Evolutionary conservation across 2,888 invertebrate species (phyloP).

Genomic region (Acronicta leporina): DNA sequence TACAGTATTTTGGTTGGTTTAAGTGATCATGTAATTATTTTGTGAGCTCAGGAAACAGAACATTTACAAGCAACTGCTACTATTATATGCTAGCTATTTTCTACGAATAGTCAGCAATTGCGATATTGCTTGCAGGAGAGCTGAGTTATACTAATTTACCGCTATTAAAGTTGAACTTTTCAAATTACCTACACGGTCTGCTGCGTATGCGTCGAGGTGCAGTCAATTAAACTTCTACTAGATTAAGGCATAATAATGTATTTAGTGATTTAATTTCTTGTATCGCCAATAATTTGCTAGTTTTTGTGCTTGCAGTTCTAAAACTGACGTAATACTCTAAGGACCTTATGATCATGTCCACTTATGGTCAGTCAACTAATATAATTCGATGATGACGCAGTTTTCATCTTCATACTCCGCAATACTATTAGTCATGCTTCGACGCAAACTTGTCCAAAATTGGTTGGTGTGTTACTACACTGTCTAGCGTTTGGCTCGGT

Average conservation of each 20-base stretch:
- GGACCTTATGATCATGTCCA: conserved; percentile 19
- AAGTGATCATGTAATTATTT: too few relatives aligned
- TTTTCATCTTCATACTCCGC: conserved; percentile 34
- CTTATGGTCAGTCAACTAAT: conserved; percentile 36
- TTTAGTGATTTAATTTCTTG: background rate
- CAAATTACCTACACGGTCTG: conserved; percentile 16
- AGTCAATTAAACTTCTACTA: conserved; percentile 9
- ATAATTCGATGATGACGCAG: conserved; percentile 37
- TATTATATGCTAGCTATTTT: too few relatives aligned
- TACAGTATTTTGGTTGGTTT: background rate
- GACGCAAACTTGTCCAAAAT: conserved; percentile 36
- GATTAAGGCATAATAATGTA: too few relatives aligned
- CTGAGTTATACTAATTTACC: conserved; percentile 15
- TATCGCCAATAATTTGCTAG: background rate
- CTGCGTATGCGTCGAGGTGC: conserved; percentile 3
- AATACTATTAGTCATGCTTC: conserved; percentile 48
- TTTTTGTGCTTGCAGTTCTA: background rate
- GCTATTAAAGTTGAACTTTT: conserved; percentile 26
- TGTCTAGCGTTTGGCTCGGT: conserved; percentile 6
- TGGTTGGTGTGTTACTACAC: conserved; percentile 16
- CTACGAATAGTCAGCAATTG: background rate
- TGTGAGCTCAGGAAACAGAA: too few relatives aligned
- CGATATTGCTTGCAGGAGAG: background rate
- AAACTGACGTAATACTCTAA: conserved; percentile 32
- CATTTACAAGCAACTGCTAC: too few relatives aligned